Base-by-base conservation (phyloP, 2,797 vertebrate genomes). In the Malurus splendens region DNA sequence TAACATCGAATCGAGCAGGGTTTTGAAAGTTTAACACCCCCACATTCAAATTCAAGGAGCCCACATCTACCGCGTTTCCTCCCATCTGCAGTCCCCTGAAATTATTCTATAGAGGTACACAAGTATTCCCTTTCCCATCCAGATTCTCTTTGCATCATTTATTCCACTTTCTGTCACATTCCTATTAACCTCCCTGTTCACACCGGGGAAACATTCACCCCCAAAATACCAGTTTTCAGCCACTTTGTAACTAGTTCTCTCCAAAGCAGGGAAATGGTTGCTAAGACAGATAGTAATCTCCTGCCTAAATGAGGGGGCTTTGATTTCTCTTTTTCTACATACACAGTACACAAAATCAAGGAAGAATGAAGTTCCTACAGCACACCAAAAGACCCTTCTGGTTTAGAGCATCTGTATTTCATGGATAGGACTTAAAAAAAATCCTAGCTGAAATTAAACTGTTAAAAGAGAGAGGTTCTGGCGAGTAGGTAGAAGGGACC, bases 301-400 rank as follows among this genome's bases (percentile, higher is more conserved):
- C 12, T n/a, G 7, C 33, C 55, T 20, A 23, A 27, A 32, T 5
- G 1, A 61, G 3, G 4, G 1, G 3, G 3, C 36, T 42, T 78
- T 27, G 28, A 45, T 59, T 79, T 62, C 33, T 48, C 38, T 86
- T 32, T 22, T 59, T 39, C 51, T 80, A 54, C 30, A 27, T 1
- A 8, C 0, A 1, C 5, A 55, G 8, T 41, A 11, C 39, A 78
- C 23, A 76, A 76, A 73, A 45, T 24, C 8, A 12, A 66, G 12
- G 42, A 85, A 82, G 19, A 82, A 82, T 3, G 0, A 75, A 33
- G 19, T 27, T 60, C 38, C 72, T 55, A 0, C 3, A 38, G 14
- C 4, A 76, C 24, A 70, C n/a, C 38, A 72, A n/a, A 78, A 78
- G 18, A 17, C 22, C 23, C 0, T 56, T 32, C 32, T n/a, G 18